Conservation (phyloP, 2,113 vertebrate genomes). For the Ammodytes marinus region DNA sequence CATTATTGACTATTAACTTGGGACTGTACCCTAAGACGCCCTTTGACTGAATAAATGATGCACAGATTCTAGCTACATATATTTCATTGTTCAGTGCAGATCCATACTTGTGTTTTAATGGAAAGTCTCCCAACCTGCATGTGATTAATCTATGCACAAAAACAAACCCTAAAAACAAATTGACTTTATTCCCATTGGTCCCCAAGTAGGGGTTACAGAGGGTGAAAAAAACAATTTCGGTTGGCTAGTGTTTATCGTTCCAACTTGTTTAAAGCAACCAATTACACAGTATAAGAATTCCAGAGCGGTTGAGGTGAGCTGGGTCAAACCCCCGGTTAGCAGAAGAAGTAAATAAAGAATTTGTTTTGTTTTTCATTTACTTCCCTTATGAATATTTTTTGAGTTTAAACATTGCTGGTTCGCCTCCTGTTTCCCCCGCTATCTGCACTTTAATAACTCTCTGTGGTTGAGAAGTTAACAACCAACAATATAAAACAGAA, state of each 20-base stretch:
- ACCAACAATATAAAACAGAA: constrained; percentile 5
- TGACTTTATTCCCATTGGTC: constrained; percentile 15
- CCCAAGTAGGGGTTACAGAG: constrained; percentile 29
- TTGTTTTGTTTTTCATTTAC: constrained; percentile 8
- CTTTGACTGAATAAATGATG: constrained; percentile 5
- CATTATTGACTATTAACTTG: neutral
- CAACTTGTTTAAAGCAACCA: constrained; percentile 54
- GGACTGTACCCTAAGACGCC: neutral
- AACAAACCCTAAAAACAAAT: neutral
- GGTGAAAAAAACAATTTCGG: constrained; percentile 60
- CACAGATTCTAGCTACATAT: constrained; percentile 20
- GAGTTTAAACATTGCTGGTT: neutral
- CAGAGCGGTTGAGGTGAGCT: constrained; percentile 16
- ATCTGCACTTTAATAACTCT: constrained; percentile 3
- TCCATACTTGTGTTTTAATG: constrained; percentile 6
- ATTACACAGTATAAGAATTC: constrained; percentile 45
- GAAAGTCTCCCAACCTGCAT: constrained; percentile 6
- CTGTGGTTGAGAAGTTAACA: constrained; percentile 19
- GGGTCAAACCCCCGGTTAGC: constrained; percentile 31
- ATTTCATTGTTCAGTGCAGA: constrained; percentile 16
- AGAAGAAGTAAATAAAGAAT: constrained; percentile 23
- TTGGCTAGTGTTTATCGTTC: constrained; percentile 56
- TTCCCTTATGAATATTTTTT: neutral
- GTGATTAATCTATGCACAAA: constrained; percentile 27
- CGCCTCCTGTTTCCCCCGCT: neutral